Evolutionary conservation across 2,113 vertebrate genomes (phyloP).

Genomic region (Gadus macrocephalus): DNA sequence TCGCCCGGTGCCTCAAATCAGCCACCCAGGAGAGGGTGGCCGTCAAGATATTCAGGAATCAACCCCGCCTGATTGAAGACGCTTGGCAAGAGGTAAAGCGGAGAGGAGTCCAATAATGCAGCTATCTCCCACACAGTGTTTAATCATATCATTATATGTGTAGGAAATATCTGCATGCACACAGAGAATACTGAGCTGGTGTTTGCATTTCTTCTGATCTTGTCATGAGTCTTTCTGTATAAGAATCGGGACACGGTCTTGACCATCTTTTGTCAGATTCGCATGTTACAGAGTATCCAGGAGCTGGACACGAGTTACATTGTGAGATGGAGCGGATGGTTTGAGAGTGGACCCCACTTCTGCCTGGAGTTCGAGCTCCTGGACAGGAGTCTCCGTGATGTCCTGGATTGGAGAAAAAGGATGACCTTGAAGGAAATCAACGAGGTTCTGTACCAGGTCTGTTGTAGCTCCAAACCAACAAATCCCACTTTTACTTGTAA

Average conservation of each 20-base stretch:
- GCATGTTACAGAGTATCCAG: neutral
- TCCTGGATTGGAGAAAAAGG: slow-evolving; percentile 3
- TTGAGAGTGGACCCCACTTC: neutral
- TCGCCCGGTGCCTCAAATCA: slow-evolving; percentile 1
- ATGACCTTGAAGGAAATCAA: slow-evolving; percentile 2
- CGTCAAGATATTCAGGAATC: slow-evolving; percentile 17
- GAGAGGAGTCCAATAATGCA: too few relatives aligned
- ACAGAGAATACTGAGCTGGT: neutral
- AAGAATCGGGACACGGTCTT: too few relatives aligned
- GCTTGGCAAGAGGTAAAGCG: slow-evolving; percentile 1
- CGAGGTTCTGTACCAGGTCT: slow-evolving; percentile 21
- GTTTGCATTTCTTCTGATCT: neutral
- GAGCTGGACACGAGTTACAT: slow-evolving; percentile 8
- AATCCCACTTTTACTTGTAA: too few relatives aligned
- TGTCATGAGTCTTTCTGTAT: neutral
- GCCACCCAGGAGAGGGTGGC: neutral
- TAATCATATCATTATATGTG: neutral
- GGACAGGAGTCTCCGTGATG: slow-evolving; percentile 16
- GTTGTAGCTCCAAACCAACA: too few relatives aligned
- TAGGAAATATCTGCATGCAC: neutral
- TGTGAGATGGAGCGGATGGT: neutral
- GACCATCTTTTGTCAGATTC: neutral
- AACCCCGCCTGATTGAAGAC: rapidly evolving
- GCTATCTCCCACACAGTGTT: neutral
- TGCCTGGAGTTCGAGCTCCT: slow-evolving; percentile 28